phyloP scores from a whole-genome alignment of 2,797 vertebrate species.

The Neopelma chrysocephalum region DNA sequence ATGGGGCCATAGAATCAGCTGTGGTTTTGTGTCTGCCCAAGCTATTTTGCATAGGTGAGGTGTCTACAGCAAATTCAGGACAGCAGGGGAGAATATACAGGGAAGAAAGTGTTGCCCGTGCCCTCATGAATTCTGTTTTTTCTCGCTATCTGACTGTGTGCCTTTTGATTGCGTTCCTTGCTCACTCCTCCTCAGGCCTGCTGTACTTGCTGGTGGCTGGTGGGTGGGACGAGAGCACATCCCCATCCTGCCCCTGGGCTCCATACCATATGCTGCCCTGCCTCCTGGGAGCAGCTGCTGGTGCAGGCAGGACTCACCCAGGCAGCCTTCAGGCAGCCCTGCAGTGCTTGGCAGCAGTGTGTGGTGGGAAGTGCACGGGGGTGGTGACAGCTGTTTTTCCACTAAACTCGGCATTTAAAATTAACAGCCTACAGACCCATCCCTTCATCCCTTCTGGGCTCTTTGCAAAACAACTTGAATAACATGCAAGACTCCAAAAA shows the following conservation, averaged over 20 bases:
- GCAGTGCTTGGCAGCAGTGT: neutral
- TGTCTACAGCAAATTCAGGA: neutral
- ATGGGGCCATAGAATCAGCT: neutral
- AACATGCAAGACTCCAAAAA: accelerated
- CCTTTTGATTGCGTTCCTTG: accelerated
- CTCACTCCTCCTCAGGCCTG: neutral
- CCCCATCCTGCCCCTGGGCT: neutral
- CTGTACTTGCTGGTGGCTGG: neutral
- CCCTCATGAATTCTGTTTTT: neutral
- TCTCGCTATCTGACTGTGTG: neutral
- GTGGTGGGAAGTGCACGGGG: neutral
- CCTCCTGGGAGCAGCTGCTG: neutral
- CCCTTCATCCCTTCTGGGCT: neutral
- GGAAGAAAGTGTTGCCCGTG: accelerated
- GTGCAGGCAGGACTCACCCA: neutral
- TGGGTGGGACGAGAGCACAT: accelerated
- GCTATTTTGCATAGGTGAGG: neutral
- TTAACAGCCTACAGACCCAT: neutral
- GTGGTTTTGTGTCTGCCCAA: neutral
- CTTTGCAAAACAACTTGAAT: neutral
- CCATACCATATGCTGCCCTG: accelerated
- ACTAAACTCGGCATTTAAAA: neutral
- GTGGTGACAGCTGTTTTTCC: neutral
- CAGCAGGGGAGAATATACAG: neutral
- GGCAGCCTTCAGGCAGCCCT: neutral